Conservation (phyloP, 1,140 invertebrate species). For the Drosophila oshimai region DNA sequence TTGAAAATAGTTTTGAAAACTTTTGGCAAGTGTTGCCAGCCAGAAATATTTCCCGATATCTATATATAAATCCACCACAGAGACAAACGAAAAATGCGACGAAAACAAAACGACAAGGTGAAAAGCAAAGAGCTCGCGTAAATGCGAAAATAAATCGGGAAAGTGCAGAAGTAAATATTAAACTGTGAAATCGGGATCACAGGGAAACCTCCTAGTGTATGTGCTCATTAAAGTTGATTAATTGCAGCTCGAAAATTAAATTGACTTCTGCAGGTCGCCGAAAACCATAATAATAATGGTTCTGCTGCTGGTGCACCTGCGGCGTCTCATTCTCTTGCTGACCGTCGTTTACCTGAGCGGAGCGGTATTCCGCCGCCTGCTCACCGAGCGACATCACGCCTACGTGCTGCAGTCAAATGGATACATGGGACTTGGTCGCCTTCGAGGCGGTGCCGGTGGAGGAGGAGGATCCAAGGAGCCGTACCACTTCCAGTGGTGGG, state of each 20-base stretch:
- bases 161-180: slow-evolving; percentile 26
- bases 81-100: slow-evolving; percentile 55
- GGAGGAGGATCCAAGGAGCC: slow-evolving; percentile 52
- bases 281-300: slow-evolving; percentile 48
- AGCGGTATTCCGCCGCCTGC: slow-evolving; percentile 54
- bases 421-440: slow-evolving; percentile 10
- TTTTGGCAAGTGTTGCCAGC: slow-evolving; percentile 54
- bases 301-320: slow-evolving; percentile 68
- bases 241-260: neutral
- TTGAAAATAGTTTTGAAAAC: slow-evolving; percentile 38
- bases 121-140: slow-evolving; percentile 16
- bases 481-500: slow-evolving; percentile 78
- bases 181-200: slow-evolving; percentile 14
- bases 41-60: neutral
- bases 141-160: slow-evolving; percentile 34
- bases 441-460: neutral
- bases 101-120: slow-evolving; percentile 66
- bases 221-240: slow-evolving; percentile 1
- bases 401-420: slow-evolving; percentile 57
- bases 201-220: neutral
- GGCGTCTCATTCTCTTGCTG: slow-evolving; percentile 71
- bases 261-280: neutral
- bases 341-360: slow-evolving; percentile 75
- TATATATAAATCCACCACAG: slow-evolving; percentile 17
- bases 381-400: slow-evolving; percentile 60